Conservation (phyloP, 1,140 invertebrate genomes). For the Radopholus similis region DNA sequence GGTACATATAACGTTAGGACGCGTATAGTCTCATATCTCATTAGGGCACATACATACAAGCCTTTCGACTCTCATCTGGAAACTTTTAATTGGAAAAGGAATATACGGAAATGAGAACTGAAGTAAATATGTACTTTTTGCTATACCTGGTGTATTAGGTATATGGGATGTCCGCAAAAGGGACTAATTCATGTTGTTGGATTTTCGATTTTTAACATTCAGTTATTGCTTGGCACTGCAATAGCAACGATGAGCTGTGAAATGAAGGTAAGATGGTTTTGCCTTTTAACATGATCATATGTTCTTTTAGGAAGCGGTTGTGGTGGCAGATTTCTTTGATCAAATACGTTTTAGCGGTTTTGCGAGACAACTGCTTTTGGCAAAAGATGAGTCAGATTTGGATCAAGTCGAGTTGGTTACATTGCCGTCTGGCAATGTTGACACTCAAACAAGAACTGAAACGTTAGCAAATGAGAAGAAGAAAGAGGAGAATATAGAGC, state of each 20-base stretch:
- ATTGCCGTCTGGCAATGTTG: too few species aligned
- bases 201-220: not conserved
- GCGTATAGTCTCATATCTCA: not conserved
- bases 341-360: conserved; percentile 11
- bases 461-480: too few species aligned
- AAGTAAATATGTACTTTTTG: too few species aligned
- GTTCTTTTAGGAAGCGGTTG: conserved; percentile 44
- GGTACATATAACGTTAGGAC: not conserved
- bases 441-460: too few species aligned
- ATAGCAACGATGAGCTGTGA: conserved; percentile 58
- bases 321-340: conserved; percentile 57
- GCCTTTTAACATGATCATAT: not conserved
- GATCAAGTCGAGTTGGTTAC: too few species aligned
- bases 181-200: too few species aligned
- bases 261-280: conserved; percentile 41
- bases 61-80: not conserved
- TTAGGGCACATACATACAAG: not conserved
- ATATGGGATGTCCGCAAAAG: too few species aligned
- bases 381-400: not conserved
- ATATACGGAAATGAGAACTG: not conserved
- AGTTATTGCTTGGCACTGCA: conserved; percentile 52
- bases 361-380: conserved; percentile 11
- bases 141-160: too few species aligned
- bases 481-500: too few species aligned
- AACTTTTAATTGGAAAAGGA: too few species aligned